Base-by-base conservation (phyloP, 2,888 invertebrate genomes). In the Zootermopsis nevadensis region DNA sequence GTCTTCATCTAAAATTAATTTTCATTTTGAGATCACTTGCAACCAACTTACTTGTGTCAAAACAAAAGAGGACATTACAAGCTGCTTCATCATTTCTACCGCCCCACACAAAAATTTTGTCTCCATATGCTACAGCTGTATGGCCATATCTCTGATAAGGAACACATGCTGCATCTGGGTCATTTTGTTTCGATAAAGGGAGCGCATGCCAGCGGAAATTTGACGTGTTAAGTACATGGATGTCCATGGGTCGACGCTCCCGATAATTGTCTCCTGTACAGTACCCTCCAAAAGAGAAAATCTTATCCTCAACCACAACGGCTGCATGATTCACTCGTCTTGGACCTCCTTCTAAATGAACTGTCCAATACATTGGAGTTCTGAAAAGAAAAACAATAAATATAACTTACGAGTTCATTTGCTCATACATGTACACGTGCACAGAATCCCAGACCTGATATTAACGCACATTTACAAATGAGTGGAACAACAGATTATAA, bases 211-310 rank as follows among this genome's bases (percentile, higher is more conserved):
- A 92, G 66, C 90, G 88, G 72, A 90, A 89, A 7, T 89, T 89
- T 12, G 89, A 91, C 82, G 96, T 96, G 88, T 98, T 94, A 33
- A 98, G 90, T 24, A 96, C 93, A 89, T 97, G 96, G 2, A 98
- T 94, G 88, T 98, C 97, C 88, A 98, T 97, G 0, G 96, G 94
- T 60, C 93, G 92, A 89, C 93, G 93, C 85, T 93, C 92, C 83
- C 92, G 92, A 87, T 95, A 96, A 87, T 96, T 94, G 87, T 96
- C 95, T 19, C 95, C 95, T 0, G 96, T 96, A 88, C 96, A 97
- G 88, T 97, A 98, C 38, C 98, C 98, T 66, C 98, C 98, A 89
- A 98, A 98, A 0, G 96, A 96, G 89, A 94, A 98, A 86, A 98
- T 95, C 87, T 92, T 93, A 86, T 95, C 93, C 33, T 93, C 94